These are phyloP conservation scores for Heterotilapia buettikoferi DNA, from an alignment of 2,113 vertebrate genomes.

Conservation along the genomic window DNA sequence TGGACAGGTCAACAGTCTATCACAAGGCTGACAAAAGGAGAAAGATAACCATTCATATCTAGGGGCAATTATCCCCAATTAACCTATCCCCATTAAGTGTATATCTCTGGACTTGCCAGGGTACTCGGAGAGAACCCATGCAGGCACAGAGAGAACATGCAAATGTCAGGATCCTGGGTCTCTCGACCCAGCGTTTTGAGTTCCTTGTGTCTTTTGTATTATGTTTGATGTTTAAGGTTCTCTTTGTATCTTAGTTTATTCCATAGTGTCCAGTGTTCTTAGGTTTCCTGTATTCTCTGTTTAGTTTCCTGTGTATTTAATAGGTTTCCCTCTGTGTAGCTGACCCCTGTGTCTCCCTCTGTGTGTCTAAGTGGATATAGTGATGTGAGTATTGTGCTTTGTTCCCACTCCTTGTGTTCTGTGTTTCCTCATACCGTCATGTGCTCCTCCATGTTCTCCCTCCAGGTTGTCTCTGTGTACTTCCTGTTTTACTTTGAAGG, in stretches of 20 bases:
- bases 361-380: not conserved
- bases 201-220: not conserved
- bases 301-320: not conserved
- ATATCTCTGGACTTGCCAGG: not conserved
- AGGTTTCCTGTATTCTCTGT: not conserved
- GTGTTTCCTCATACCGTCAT: not conserved
- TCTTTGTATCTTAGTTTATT: not conserved
- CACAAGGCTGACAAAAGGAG: not conserved
- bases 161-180: not conserved
- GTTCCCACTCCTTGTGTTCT: not conserved
- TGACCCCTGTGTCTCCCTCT: not conserved
- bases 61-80: not conserved
- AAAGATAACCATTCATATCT: not conserved
- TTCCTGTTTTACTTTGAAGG: not conserved
- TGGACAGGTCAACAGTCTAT: not conserved
- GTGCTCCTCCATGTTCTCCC: not conserved
- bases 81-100: not conserved
- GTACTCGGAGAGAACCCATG: not conserved
- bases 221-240: not conserved
- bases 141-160: not conserved
- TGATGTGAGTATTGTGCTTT: not conserved
- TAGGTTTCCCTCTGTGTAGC: not conserved
- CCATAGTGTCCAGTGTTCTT: not conserved
- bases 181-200: not conserved
- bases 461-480: not conserved